Percentiles rank a stretch among this genome's conserved stretches.
Conservation (phyloP, 2,797 vertebrate species). For the Chiloscyllium punctatum region DNA sequence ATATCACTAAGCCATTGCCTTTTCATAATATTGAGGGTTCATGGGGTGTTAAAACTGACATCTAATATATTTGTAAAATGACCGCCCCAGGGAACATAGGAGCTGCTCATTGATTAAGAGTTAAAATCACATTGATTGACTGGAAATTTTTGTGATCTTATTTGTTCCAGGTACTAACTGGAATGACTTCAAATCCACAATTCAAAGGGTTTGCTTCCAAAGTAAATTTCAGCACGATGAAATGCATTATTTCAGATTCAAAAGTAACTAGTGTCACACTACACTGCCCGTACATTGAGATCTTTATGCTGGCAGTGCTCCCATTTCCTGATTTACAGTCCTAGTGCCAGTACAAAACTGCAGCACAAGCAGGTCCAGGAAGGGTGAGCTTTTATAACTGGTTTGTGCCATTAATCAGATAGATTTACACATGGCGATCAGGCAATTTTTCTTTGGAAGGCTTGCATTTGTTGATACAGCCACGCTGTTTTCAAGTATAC, state of each 20-base stretch:
- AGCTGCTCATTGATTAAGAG: background rate
- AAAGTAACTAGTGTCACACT: constrained; percentile 16
- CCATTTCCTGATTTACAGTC: constrained; percentile 15
- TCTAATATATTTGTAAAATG: background rate
- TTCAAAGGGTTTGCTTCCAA: background rate
- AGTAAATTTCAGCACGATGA: background rate
- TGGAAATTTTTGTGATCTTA: background rate
- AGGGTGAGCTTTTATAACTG: constrained; percentile 1
- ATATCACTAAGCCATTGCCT: too few species aligned
- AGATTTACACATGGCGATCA: background rate
- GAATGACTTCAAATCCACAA: background rate
- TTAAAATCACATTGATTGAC: background rate
- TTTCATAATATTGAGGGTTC: background rate
- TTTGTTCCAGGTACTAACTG: background rate
- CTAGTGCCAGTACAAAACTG: background rate
- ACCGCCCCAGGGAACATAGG: background rate
- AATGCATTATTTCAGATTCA: background rate
- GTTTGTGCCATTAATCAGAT: constrained; percentile 15
- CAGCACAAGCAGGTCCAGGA: background rate
- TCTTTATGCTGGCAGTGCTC: background rate
- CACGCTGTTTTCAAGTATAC: background rate
- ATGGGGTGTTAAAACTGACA: background rate
- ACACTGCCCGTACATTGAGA: background rate
- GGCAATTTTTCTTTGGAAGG: background rate
- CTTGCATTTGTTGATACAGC: background rate